Evolutionary conservation across 2,797 vertebrate genomes (phyloP).

Genomic region (Geotrypetes seraphini): DNA sequence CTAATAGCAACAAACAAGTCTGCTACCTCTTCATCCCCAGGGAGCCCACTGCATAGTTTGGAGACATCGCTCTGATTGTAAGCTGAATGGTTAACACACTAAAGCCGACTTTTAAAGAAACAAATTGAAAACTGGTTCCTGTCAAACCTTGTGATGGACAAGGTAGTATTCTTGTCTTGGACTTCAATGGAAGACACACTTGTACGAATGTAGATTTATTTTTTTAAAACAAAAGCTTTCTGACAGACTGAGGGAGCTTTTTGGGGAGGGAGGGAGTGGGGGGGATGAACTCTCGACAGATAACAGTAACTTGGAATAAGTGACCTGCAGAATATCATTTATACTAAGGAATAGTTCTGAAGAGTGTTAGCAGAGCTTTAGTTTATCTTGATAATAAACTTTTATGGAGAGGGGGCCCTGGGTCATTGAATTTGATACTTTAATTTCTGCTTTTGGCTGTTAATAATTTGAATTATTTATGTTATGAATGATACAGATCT

Average conservation of each 20-base stretch:
- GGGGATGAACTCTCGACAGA: conserved; percentile 72
- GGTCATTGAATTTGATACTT: conserved; percentile 79
- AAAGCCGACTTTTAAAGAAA: conserved; percentile 69
- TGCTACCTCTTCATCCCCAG: conserved; percentile 82
- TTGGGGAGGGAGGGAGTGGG: conserved; percentile 45
- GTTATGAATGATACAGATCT: conserved; percentile 97
- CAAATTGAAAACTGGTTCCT: conserved; percentile 67
- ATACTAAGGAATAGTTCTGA: conserved; percentile 62
- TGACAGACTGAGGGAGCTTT: conserved; percentile 75
- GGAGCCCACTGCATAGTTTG: conserved; percentile 96
- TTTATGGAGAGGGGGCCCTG: conserved; percentile 77
- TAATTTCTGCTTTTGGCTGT: conserved; percentile 95
- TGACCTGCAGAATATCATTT: conserved; percentile 78
- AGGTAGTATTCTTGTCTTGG: conserved; percentile 67
- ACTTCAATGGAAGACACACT: conserved; percentile 86
- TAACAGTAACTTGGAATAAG: conserved; percentile 71
- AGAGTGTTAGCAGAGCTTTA: conserved; percentile 72
- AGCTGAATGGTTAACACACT: conserved; percentile 65
- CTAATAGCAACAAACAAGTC: conserved; percentile 83
- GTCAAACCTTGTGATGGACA: conserved; percentile 63
- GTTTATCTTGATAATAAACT: conserved; percentile 56
- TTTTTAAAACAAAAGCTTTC: conserved; percentile 77
- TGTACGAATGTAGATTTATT: conserved; percentile 92
- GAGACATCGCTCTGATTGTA: conserved; percentile 98
- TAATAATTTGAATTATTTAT: conserved; percentile 99